phyloP scores from a whole-genome alignment of 30 jellyfish, hydroid and myxozoan species.

The Rhopilema esculentum region DNA sequence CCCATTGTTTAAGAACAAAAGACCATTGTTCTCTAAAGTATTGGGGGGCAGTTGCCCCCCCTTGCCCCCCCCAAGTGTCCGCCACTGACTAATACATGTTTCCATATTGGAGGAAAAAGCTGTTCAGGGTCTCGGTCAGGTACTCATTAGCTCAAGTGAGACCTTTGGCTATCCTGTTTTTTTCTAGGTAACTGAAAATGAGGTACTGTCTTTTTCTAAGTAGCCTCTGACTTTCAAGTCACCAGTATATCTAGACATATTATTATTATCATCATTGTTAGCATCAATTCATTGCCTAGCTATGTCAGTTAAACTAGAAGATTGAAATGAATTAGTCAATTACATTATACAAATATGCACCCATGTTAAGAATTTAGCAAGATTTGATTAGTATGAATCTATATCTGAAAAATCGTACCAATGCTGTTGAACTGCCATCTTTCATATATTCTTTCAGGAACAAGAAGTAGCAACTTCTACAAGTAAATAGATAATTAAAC shows the following conservation, averaged over 20 bases:
- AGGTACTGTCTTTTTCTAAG: not conserved
- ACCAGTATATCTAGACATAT: not conserved
- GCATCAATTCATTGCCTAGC: too few relatives aligned
- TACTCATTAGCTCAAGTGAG: not conserved
- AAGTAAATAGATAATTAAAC: conserved; percentile 1
- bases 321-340: too few relatives aligned
- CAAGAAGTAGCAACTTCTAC: conserved; percentile 71
- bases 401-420: conserved; percentile 45
- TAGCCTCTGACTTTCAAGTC: not conserved
- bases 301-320: too few relatives aligned
- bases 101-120: not conserved
- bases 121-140: conserved; percentile 74
- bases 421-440: conserved; percentile 96
- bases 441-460: conserved; percentile 83
- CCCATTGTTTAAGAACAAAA: too few relatives aligned
- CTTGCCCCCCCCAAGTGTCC: too few relatives aligned
- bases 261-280: not conserved
- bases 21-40: too few relatives aligned
- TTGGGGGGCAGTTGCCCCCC: too few relatives aligned
- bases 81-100: not conserved
- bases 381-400: too few relatives aligned
- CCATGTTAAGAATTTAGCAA: too few relatives aligned
- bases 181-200: conserved; percentile 25
- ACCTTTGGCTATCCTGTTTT: conserved; percentile 50
- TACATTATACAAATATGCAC: too few relatives aligned